These are phyloP conservation scores for Anoplophora glabripennis DNA, from an alignment of 1,140 invertebrate species.

Conservation along the genomic window DNA sequence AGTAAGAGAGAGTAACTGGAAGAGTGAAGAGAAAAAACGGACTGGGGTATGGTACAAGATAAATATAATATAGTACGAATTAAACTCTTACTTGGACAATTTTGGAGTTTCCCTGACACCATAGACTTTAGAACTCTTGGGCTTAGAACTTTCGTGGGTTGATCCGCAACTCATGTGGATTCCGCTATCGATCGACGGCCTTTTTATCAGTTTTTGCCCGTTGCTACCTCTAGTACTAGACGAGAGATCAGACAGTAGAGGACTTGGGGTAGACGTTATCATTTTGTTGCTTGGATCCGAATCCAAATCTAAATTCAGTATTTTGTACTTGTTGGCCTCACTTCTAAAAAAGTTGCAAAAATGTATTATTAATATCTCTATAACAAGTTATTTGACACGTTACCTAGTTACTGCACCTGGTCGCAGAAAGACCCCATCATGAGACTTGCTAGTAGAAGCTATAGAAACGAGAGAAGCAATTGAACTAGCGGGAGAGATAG, in stretches of 20 bases:
- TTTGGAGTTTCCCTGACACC: conserved; percentile 46
- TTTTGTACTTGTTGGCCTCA: conserved; percentile 52
- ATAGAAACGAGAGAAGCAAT: conserved; percentile 47
- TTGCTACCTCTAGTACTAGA: conserved; percentile 36
- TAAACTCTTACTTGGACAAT: conserved; percentile 56
- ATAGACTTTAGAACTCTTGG: conserved; percentile 37
- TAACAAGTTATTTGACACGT: no score
- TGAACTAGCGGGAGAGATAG: conserved; percentile 48
- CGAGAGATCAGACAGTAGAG: conserved; percentile 42
- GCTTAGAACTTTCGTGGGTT: conserved; percentile 30
- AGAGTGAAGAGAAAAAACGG: no score
- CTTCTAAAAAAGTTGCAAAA: conserved; percentile 40
- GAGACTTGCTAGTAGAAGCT: conserved; percentile 48
- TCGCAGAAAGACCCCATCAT: conserved; percentile 63
- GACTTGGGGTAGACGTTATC: conserved; percentile 40
- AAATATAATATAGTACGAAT: no score
- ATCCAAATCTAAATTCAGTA: conserved; percentile 48
- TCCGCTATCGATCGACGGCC: conserved; percentile 81
- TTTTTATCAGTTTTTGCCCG: conserved; percentile 62
- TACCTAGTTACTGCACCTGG: conserved; percentile 58
- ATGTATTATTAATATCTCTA: no score
- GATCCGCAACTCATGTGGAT: conserved; percentile 69
- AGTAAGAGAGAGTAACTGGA: no score
- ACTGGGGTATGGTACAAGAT: no score
- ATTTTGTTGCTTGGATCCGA: conserved; percentile 37